Evolutionary conservation across 2,888 invertebrate genomes (phyloP).

Genomic region (Parnassius glacialis): DNA sequence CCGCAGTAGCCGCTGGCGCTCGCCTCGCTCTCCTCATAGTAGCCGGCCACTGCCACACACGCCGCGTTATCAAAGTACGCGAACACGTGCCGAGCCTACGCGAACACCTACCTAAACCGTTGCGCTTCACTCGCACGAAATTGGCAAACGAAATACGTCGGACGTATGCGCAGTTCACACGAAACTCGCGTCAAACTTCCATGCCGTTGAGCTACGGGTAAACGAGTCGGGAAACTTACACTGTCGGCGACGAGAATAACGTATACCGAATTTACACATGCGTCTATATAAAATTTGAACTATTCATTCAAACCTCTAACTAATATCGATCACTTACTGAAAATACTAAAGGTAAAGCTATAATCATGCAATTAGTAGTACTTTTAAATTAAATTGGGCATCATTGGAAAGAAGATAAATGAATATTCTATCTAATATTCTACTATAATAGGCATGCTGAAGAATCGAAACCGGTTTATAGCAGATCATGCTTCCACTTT

Average conservation of each 20-base stretch:
- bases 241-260: constrained; percentile 24
- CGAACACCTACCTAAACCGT: constrained; percentile 59
- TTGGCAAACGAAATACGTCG: constrained; percentile 1
- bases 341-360: constrained; percentile 53
- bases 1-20: constrained; percentile 59
- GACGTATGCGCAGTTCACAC: constrained; percentile 15
- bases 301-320: constrained; percentile 32
- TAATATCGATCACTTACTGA: constrained; percentile 33
- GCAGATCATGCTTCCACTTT: constrained; percentile 62
- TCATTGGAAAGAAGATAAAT: constrained; percentile 38
- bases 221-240: constrained; percentile 20
- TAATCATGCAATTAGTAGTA: constrained; percentile 68
- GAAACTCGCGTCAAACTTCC: constrained; percentile 18
- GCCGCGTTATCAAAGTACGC: constrained; percentile 46
- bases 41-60: constrained; percentile 47
- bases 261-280: constrained; percentile 24
- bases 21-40: constrained; percentile 72
- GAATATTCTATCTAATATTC: constrained; percentile 51
- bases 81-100: constrained; percentile 38
- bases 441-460: constrained; percentile 63
- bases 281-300: constrained; percentile 24
- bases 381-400: constrained; percentile 42
- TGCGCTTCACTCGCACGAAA: constrained; percentile 13
- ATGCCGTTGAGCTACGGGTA: constrained; percentile 10
- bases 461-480: constrained; percentile 42